Percentiles rank a stretch among this genome's conserved stretches.
Evolutionary conservation across 2,113 vertebrate species (phyloP).

Genomic region (Colinus virginianus): DNA sequence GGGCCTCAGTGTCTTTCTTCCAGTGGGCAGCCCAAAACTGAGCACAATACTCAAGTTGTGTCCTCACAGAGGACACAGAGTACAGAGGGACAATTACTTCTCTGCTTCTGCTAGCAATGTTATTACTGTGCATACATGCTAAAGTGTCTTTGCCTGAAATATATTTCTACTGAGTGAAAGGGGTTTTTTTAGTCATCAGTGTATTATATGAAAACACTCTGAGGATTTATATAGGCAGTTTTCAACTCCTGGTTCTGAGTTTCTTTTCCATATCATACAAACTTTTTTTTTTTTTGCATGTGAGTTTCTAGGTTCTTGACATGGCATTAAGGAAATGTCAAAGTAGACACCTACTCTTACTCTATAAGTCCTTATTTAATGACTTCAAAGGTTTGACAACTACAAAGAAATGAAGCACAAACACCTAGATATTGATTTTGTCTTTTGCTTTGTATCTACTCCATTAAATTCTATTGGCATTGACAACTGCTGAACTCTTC

Average conservation of each 20-base stretch:
- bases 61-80: no score
- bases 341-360: constrained; percentile 16
- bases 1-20: no score
- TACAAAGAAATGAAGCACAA: constrained; percentile 40
- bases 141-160: background rate
- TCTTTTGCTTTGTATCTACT: constrained; percentile 56
- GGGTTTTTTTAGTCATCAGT: background rate
- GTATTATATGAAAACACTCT: background rate
- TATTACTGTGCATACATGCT: accelerated
- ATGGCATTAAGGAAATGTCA: constrained; percentile 47
- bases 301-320: background rate
- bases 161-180: background rate
- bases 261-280: background rate
- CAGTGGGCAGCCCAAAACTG: no score
- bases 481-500: constrained; percentile 45
- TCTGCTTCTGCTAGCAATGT: no score
- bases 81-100: no score
- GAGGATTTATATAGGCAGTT: background rate
- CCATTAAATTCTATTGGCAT: constrained; percentile 35
- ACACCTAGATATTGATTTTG: constrained; percentile 21
- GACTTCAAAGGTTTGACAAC: constrained; percentile 35
- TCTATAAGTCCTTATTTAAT: constrained; percentile 59
- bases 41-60: no score
- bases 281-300: background rate
- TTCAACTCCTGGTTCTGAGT: background rate